Evolutionary conservation across 2,797 vertebrate genomes (phyloP).

Genomic region (Acrossocheilus fasciatus): DNA sequence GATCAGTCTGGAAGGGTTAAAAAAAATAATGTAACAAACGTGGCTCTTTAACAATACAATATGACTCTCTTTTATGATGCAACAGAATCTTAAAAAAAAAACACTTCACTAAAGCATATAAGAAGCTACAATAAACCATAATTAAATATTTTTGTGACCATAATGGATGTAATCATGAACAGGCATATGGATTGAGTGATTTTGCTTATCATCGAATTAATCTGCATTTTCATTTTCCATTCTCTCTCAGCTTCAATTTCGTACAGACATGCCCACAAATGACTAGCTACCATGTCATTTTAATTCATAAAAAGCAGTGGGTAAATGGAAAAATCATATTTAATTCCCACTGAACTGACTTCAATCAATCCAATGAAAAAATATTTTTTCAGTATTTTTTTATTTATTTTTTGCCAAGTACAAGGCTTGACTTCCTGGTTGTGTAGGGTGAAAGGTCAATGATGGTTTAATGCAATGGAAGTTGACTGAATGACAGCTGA

Average conservation of each 20-base stretch:
- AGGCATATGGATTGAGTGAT: constrained; percentile 4
- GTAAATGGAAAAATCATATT: neutral
- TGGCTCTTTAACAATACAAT: neutral
- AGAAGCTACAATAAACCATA: neutral
- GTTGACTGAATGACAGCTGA: neutral
- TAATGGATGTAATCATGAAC: neutral
- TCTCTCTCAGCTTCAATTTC: neutral
- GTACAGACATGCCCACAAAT: neutral
- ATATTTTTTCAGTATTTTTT: neutral
- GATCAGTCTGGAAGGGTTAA: neutral
- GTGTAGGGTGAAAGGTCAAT: neutral
- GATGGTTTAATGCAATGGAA: neutral
- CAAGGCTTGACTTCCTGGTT: neutral
- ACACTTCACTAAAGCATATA: neutral
- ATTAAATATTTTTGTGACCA: neutral
- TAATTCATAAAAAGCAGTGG: neutral
- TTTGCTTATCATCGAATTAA: constrained; percentile 18
- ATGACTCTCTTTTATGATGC: neutral
- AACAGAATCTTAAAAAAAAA: neutral
- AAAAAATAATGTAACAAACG: neutral
- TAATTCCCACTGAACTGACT: neutral
- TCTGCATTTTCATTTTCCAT: neutral
- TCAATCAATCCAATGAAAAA: neutral
- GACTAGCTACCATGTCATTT: neutral
- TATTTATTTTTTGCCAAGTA: too few species aligned